Percentiles rank a stretch among this genome's conserved stretches.
phyloP scores from a whole-genome alignment of 23 tunicate species.

The Botrylloides violaceus region DNA sequence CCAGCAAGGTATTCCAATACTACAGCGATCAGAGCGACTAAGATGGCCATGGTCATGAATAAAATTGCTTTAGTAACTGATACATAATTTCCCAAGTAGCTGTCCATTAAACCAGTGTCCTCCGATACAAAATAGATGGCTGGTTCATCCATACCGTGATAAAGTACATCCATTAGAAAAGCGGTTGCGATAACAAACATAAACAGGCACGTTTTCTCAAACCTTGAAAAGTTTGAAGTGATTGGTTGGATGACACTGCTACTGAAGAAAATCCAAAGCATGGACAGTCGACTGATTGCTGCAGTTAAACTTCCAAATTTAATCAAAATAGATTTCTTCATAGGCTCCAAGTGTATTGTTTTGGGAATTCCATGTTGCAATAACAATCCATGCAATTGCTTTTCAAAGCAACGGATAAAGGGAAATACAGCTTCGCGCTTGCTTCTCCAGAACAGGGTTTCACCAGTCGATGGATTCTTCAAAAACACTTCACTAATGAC shows the following conservation, averaged over 20 bases:
- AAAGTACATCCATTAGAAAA: constrained; percentile 16
- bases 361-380: constrained; percentile 27
- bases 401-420: neutral
- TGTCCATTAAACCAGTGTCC: neutral
- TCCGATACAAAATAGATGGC: constrained; percentile 16
- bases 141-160: constrained; percentile 31
- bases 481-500: constrained; percentile 13
- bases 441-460: constrained; percentile 18
- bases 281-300: constrained; percentile 2
- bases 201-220: constrained; percentile 25
- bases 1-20: constrained; percentile 17
- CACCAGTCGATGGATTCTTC: constrained; percentile 29
- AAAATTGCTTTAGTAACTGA: neutral
- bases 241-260: neutral
- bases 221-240: constrained; percentile 22
- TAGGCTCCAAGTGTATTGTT: neutral
- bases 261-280: constrained; percentile 15
- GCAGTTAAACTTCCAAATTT: neutral
- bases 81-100: neutral
- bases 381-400: constrained; percentile 5
- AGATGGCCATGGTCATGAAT: neutral
- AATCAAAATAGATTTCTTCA: neutral
- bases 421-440: neutral
- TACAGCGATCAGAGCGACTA: neutral
- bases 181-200: constrained; percentile 6